Conservation (phyloP, 2,888 invertebrate genomes). For the Ectemnius lituratus region DNA sequence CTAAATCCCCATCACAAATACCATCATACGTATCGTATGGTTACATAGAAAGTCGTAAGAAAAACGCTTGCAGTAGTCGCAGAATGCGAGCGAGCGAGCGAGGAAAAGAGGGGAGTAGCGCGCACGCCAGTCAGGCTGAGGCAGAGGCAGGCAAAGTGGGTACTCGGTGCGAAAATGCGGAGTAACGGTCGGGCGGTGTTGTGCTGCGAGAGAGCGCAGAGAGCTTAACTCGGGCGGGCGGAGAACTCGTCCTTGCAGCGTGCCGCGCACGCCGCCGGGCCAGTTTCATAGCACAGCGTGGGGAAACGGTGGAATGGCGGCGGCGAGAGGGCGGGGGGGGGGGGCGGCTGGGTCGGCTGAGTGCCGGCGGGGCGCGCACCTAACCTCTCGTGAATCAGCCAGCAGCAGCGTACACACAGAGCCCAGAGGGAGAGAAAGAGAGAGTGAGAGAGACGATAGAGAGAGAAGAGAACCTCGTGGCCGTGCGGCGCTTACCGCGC, state of each 20-base stretch:
- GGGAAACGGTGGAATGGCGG: no score
- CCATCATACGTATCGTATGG: no score
- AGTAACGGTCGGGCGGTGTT: slow-evolving; percentile 12
- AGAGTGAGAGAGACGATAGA: neutral
- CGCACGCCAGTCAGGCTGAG: no score
- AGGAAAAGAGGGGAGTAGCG: no score
- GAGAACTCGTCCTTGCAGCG: slow-evolving; percentile 52
- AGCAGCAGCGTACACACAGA: slow-evolving; percentile 49
- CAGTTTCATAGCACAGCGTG: slow-evolving; percentile 26
- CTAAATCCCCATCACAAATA: no score
- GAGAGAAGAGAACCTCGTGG: slow-evolving; percentile 62
- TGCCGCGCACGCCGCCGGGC: slow-evolving; percentile 47
- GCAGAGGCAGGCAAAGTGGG: no score
- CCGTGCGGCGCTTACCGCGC: slow-evolving; percentile 51
- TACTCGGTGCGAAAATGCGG: slow-evolving; percentile 2
- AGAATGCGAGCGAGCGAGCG: no score
- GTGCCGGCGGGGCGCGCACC: slow-evolving; percentile 36
- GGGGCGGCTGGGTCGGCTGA: neutral
- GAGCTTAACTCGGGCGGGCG: slow-evolving; percentile 30
- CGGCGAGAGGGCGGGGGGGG: slow-evolving; percentile 30
- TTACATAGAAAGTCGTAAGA: no score
- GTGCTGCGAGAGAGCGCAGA: slow-evolving; percentile 18
- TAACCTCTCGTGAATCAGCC: slow-evolving; percentile 51
- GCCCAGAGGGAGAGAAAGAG: neutral
- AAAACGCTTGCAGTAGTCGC: no score